Percentiles rank a stretch among this genome's conserved stretches.
Conservation (phyloP, 2,797 vertebrate genomes). For the Nannoperca australis region DNA sequence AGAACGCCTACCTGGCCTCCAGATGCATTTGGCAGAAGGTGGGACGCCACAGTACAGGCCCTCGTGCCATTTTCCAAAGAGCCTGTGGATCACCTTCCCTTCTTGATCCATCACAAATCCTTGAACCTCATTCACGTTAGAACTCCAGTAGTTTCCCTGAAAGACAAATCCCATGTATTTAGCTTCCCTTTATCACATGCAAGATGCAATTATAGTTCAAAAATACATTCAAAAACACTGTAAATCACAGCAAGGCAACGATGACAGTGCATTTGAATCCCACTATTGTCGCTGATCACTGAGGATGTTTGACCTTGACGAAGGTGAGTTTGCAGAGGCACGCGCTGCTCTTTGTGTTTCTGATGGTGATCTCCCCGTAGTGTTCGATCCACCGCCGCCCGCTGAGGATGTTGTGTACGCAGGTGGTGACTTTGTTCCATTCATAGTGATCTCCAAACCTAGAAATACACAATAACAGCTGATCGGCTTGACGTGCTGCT, state of each 20-base stretch:
- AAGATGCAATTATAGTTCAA: background rate
- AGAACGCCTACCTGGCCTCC: constrained; percentile 92
- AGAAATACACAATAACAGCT: constrained; percentile 32
- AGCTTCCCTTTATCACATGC: background rate
- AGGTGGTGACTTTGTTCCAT: constrained; percentile 99
- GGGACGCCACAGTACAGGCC: constrained; percentile 96
- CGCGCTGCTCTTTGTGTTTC: constrained; percentile 93
- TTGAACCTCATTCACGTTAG: constrained; percentile 96
- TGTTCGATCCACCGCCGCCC: constrained; percentile 98
- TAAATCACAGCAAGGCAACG: background rate
- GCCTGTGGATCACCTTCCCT: constrained; percentile 95
- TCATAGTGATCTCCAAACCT: constrained; percentile 97
- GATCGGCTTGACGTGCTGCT: background rate
- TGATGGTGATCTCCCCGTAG: constrained; percentile 97
- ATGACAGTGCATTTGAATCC: background rate
- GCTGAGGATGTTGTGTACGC: constrained; percentile 99
- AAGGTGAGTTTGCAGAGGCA: constrained; percentile 99
- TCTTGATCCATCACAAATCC: constrained; percentile 98
- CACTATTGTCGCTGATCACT: background rate
- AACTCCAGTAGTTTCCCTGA: constrained; percentile 99
- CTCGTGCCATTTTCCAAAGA: constrained; percentile 99
- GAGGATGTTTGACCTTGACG: constrained; percentile 87
- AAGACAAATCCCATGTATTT: constrained; percentile 18
- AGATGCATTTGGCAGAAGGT: constrained; percentile 97
- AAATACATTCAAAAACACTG: background rate